Percentiles rank a stretch among this genome's conserved stretches.
These are phyloP conservation scores for Chrysolina americana DNA, from an alignment of 2,888 invertebrate species.

Conservation along the genomic window DNA sequence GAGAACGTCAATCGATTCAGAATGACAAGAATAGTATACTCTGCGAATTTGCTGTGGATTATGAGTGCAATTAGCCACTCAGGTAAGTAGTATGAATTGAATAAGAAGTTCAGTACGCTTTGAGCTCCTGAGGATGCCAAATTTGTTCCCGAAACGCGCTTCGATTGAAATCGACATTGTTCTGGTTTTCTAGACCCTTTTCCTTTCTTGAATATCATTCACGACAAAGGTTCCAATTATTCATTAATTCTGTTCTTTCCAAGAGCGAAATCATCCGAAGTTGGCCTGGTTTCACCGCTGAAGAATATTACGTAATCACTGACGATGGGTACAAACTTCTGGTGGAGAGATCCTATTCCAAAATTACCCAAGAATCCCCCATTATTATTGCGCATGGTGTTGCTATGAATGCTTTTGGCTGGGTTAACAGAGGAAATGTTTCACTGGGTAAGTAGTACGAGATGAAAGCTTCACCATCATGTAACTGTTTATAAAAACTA, in stretches of 20 bases:
- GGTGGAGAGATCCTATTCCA: constrained; percentile 43
- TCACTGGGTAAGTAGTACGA: constrained; percentile 41
- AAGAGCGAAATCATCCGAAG: constrained; percentile 46
- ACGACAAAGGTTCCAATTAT: too few species aligned
- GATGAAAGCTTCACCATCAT: not conserved
- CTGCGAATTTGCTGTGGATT: too few species aligned
- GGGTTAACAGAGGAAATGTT: constrained; percentile 43
- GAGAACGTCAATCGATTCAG: too few species aligned
- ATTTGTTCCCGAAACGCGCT: too few species aligned
- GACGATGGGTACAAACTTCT: constrained; percentile 48
- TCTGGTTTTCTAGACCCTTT: too few species aligned
- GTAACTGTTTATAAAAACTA: not conserved
- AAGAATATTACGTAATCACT: constrained; percentile 47
- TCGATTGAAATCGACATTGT: too few species aligned
- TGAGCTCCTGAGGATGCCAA: too few species aligned
- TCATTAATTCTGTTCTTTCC: constrained; percentile 35
- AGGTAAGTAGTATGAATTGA: too few species aligned
- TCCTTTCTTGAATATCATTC: too few species aligned
- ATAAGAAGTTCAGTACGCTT: too few species aligned
- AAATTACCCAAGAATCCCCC: constrained; percentile 42
- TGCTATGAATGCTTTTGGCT: constrained; percentile 41
- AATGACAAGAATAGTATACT: too few species aligned
- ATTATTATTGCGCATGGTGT: constrained; percentile 48
- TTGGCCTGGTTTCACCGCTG: constrained; percentile 45
- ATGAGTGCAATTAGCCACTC: too few species aligned